Percentiles rank a stretch among this genome's conserved stretches.
These are phyloP conservation scores for Agriotes lineatus DNA, from an alignment of 2,888 invertebrate species.

Conservation along the genomic window DNA sequence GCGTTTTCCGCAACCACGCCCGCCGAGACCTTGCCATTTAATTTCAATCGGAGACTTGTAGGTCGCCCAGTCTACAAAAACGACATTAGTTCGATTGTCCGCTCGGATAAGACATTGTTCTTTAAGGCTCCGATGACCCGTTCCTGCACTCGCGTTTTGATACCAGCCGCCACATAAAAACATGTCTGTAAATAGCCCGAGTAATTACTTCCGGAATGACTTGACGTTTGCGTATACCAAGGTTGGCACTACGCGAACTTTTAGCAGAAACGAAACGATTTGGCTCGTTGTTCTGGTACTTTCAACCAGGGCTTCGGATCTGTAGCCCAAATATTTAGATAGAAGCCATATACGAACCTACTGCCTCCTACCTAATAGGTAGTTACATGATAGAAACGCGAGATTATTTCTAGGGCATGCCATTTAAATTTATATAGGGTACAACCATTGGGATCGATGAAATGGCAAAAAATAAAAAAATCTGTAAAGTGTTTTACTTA, in stretches of 20 bases:
- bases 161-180: neutral
- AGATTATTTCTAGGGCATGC: too few species aligned
- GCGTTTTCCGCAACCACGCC: constrained; percentile 37
- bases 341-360: too few species aligned
- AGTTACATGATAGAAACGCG: too few species aligned
- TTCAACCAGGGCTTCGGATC: too few species aligned
- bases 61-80: constrained; percentile 35
- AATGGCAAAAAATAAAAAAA: too few species aligned
- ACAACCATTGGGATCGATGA: too few species aligned
- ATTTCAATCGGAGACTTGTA: constrained; percentile 31
- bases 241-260: neutral
- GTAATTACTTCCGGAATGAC: constrained; percentile 8
- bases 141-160: constrained; percentile 13
- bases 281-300: too few species aligned
- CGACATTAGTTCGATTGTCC: constrained; percentile 28
- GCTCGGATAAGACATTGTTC: constrained; percentile 23
- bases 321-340: too few species aligned
- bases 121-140: constrained; percentile 16
- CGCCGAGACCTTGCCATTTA: constrained; percentile 40
- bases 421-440: too few species aligned
- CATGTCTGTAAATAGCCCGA: neutral
- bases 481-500: too few species aligned
- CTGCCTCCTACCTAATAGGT: too few species aligned
- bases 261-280: neutral
- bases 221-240: neutral